Base-by-base conservation (phyloP, 1,140 invertebrate species). In the Sycophaga agraensis region DNA sequence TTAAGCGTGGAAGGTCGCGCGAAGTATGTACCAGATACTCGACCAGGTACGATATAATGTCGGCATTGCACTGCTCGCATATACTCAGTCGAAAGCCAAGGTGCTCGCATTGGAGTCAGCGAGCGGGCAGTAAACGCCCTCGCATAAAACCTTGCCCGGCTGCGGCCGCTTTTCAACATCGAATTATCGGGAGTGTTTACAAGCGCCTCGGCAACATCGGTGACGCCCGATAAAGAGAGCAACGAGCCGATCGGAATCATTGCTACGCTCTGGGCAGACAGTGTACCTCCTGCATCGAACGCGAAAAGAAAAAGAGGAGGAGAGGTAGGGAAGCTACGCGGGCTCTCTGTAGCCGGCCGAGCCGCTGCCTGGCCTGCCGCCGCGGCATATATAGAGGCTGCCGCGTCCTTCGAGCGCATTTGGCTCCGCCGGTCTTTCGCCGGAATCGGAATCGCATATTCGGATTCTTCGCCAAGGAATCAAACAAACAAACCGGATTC, bases 401-500 rank as follows among this genome's bases (percentile, higher is more conserved):
- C n/a, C 24, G 6, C 26, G 40, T 43, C 28, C 26, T 43, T 43
- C 26, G 11, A 37, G 14, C 21, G 19, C 21, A 49, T 49, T 49
- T 49, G 43, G n/a, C n/a, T n/a, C 43, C n/a, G 19, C 19, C 40
- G 35, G 34, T 50, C 55, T 31, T 48, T 35, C 43, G 42, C 8
- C 43, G n/a, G 24, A 42, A 54, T n/a, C n/a, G n/a, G n/a, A n/a
- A n/a, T n/a, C n/a, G n/a, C n/a, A n/a, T n/a, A n/a, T n/a, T n/a
- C n/a, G n/a, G n/a, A n/a, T n/a, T n/a, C n/a, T n/a, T n/a, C n/a
- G n/a, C n/a, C n/a, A n/a, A n/a, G n/a, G n/a, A n/a, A n/a, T n/a
- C n/a, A n/a, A 31, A 42, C 51, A 22, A 40, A 49, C 21, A 46
- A 58, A 58, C 40, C 28, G 17, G 42, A 56, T 22, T 56, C 16